A percentile compares a stretch with the other conserved stretches of the same genome.
Conservation (phyloP, 2,113 vertebrate species). For the Lanius collurio region DNA sequence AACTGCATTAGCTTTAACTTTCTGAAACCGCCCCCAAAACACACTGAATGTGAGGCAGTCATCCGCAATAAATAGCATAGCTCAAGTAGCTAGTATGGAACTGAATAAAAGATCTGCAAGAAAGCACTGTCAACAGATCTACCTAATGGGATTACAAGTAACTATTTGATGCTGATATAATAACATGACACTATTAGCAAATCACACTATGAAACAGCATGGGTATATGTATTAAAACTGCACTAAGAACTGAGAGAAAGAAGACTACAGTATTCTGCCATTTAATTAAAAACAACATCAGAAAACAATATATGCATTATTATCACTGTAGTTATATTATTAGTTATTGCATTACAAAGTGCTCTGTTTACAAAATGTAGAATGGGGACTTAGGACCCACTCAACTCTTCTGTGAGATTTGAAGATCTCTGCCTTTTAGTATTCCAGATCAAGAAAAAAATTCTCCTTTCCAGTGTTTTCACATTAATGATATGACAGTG, state of each 20-base stretch:
- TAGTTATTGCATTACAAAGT: background rate
- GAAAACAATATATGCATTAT: background rate
- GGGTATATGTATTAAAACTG: background rate
- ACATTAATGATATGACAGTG: background rate
- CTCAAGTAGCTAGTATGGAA: background rate
- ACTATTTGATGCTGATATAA: background rate
- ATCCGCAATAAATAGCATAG: background rate
- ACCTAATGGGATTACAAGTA: background rate
- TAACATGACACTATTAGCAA: background rate
- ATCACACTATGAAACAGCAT: background rate
- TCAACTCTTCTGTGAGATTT: background rate
- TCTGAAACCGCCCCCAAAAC: background rate
- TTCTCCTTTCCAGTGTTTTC: background rate
- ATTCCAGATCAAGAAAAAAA: background rate
- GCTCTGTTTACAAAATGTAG: background rate
- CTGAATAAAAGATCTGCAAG: background rate
- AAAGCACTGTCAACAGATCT: background rate
- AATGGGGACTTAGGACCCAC: background rate
- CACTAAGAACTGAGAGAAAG: background rate
- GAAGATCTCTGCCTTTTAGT: slow-evolving; percentile 11
- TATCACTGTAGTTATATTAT: background rate
- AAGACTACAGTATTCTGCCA: background rate
- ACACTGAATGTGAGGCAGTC: background rate
- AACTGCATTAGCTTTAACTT: background rate
- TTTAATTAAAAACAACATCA: background rate